Conservation (phyloP, 2,888 invertebrate species). For the Abrostola tripartita region DNA sequence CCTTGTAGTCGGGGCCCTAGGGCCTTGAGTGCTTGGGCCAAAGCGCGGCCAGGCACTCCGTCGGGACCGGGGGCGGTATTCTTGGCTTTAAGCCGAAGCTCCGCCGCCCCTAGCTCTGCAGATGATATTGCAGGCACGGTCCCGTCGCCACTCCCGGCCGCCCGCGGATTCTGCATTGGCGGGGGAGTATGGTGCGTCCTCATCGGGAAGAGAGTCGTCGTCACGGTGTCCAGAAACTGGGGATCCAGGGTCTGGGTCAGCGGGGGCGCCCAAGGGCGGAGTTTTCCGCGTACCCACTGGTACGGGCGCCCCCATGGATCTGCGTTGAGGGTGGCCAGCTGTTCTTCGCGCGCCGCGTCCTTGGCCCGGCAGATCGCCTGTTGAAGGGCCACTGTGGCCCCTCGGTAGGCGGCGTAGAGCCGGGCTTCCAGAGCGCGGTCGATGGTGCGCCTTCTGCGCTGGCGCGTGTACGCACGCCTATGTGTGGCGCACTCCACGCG, state of each 20-base stretch:
- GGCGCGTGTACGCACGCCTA: no score
- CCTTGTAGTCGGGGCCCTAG: not conserved
- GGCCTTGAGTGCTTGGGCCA: not conserved
- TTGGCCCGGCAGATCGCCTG: no score
- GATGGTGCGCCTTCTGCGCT: no score
- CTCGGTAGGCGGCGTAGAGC: no score
- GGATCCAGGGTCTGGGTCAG: slow-evolving; percentile 19
- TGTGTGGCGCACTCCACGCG: no score
- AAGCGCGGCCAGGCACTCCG: not conserved
- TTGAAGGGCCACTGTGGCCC: no score
- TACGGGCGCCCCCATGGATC: slow-evolving; percentile 10
- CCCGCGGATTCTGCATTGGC: not conserved
- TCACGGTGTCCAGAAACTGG: slow-evolving; percentile 11
- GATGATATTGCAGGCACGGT: not conserved
- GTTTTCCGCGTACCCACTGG: slow-evolving; percentile 12
- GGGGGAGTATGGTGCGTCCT: slow-evolving; percentile 2
- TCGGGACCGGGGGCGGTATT: not conserved
- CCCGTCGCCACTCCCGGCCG: no score
- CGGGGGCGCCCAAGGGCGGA: slow-evolving; percentile 17
- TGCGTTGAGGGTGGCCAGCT: not conserved
- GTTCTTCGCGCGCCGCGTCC: no score
- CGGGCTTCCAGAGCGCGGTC: no score
- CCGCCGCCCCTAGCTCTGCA: not conserved
- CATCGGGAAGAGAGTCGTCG: slow-evolving; percentile 16
- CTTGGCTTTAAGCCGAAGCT: not conserved